Evolutionary conservation across 1,140 invertebrate species (phyloP).

Genomic region (Leptinotarsa texana): DNA sequence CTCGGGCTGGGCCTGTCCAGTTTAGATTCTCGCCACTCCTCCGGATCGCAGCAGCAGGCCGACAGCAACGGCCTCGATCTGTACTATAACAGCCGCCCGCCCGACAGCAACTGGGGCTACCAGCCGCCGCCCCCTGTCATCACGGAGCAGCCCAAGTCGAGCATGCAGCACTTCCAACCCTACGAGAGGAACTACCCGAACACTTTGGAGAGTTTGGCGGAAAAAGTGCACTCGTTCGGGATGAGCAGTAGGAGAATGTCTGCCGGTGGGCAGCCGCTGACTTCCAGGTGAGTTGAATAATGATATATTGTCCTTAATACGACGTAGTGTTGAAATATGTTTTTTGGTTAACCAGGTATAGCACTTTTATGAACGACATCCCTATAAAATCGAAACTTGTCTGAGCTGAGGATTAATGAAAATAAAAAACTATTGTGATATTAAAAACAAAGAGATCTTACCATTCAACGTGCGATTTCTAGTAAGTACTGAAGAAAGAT

Average conservation of each 20-base stretch:
- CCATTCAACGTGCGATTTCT: too few relatives aligned
- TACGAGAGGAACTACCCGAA: slow-evolving; percentile 85
- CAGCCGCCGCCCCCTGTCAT: slow-evolving; percentile 79
- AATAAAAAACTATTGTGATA: too few relatives aligned
- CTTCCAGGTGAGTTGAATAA: slow-evolving; percentile 41
- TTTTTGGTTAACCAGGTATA: too few relatives aligned
- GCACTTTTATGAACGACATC: too few relatives aligned
- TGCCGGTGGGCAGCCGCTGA: slow-evolving; percentile 56
- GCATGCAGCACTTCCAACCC: slow-evolving; percentile 78
- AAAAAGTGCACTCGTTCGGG: slow-evolving; percentile 83
- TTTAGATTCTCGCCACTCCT: slow-evolving; percentile 45
- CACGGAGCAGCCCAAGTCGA: slow-evolving; percentile 83
- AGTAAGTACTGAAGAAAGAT: too few relatives aligned
- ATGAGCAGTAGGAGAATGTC: slow-evolving; percentile 61
- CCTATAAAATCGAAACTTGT: too few relatives aligned
- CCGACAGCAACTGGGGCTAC: slow-evolving; percentile 58
- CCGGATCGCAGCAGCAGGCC: slow-evolving; percentile 36
- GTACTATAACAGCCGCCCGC: slow-evolving; percentile 75
- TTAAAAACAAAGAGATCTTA: too few relatives aligned
- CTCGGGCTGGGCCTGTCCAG: slow-evolving; percentile 70
- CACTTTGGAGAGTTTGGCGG: slow-evolving; percentile 85
- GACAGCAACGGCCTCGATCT: slow-evolving; percentile 77
- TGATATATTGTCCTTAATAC: not conserved
- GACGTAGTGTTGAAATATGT: too few relatives aligned
- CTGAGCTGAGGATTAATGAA: too few relatives aligned